Conservation (phyloP, 2,113 vertebrate species). For the Bos indicus region DNA sequence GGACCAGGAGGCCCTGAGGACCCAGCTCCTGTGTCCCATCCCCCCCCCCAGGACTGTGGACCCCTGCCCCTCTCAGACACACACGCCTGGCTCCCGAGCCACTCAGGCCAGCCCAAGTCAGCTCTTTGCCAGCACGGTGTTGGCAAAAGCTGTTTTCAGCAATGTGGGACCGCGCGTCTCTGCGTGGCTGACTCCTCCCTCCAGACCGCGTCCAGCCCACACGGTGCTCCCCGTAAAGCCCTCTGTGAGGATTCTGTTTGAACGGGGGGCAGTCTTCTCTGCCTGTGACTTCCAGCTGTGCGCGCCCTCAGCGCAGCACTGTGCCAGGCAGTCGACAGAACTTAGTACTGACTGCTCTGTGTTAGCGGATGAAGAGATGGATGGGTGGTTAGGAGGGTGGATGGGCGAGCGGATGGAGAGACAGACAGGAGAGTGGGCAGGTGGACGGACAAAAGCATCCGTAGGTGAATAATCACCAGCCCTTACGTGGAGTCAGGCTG, state of each 20-base stretch:
- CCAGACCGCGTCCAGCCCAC: rapidly evolving
- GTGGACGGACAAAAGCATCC: rapidly evolving
- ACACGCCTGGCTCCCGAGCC: neutral
- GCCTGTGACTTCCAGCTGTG: too few relatives aligned
- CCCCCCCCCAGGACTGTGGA: neutral
- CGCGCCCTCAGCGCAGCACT: neutral
- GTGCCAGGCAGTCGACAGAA: neutral
- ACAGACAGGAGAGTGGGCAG: too few relatives aligned
- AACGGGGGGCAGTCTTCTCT: rapidly evolving
- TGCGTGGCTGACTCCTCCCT: rapidly evolving
- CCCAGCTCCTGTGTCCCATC: neutral
- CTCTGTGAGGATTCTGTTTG: neutral
- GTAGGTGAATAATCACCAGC: neutral
- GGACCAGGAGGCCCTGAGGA: too few relatives aligned
- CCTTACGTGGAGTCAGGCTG: neutral
- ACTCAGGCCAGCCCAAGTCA: too few relatives aligned
- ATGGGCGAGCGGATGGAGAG: too few relatives aligned
- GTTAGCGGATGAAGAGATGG: neutral
- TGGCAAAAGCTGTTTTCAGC: too few relatives aligned
- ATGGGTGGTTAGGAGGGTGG: neutral
- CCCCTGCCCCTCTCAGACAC: rapidly evolving
- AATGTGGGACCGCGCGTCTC: rapidly evolving
- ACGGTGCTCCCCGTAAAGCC: too few relatives aligned
- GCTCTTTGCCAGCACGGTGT: neutral
- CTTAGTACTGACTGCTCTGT: neutral